A percentile compares a stretch with the other conserved stretches of the same genome.
phyloP scores from a whole-genome alignment of 2,797 vertebrate species.

The Microcaecilia unicolor region DNA sequence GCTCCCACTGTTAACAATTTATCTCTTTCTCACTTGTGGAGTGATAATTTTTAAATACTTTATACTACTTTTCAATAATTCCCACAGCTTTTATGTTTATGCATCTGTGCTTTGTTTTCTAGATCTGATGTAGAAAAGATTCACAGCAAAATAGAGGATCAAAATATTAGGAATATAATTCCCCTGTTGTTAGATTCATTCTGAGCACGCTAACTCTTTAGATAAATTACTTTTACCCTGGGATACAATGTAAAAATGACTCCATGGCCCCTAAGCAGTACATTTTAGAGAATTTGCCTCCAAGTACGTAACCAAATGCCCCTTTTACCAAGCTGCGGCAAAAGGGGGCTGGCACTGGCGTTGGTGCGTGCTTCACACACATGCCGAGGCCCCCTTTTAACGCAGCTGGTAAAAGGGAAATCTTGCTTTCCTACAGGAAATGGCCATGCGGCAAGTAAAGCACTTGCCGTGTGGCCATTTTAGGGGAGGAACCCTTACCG shows the following conservation, averaged over 20 bases:
- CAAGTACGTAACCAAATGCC: slow-evolving; percentile 25
- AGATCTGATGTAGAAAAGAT: neutral
- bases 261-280: slow-evolving; percentile 12
- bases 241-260: slow-evolving; percentile 24
- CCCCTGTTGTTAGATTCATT: slow-evolving; percentile 13
- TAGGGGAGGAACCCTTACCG: too few species aligned
- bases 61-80: neutral
- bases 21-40: too few species aligned
- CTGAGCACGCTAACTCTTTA: slow-evolving; percentile 8
- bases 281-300: slow-evolving; percentile 9
- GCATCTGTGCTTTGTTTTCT: neutral
- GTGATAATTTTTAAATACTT: slow-evolving; percentile 1
- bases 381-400: too few species aligned
- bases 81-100: neutral
- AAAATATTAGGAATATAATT: slow-evolving; percentile 14
- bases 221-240: slow-evolving; percentile 20
- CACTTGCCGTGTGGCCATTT: too few species aligned
- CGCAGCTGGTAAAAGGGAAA: too few species aligned
- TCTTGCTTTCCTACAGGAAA: too few species aligned
- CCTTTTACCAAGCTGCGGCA: too few species aligned
- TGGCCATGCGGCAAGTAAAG: too few species aligned
- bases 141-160: neutral
- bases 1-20: too few species aligned
- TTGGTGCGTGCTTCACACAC: too few species aligned
- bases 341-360: too few species aligned